phyloP scores from a whole-genome alignment of 2,888 invertebrate species.

The Himalopsyche japonica region DNA sequence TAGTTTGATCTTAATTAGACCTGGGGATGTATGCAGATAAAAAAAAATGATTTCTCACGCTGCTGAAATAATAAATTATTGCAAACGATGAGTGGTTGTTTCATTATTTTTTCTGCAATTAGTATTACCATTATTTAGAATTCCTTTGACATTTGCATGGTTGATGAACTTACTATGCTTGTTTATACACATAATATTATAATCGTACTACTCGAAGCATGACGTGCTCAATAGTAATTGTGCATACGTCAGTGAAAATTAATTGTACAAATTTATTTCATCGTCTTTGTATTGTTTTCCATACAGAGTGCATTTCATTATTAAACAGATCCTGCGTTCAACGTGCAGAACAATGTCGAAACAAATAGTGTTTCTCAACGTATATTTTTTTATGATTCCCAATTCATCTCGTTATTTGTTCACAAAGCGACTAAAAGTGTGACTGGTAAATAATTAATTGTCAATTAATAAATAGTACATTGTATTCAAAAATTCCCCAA shows the following conservation, averaged over 20 bases:
- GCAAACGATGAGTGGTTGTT: no score
- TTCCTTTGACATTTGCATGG: background rate
- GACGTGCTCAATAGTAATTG: background rate
- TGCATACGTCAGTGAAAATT: background rate
- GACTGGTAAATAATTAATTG: no score
- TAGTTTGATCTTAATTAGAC: no score
- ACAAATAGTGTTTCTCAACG: background rate
- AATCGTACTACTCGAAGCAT: background rate
- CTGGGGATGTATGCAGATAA: no score
- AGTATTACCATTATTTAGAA: background rate
- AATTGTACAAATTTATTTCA: background rate
- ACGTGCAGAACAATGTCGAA: background rate
- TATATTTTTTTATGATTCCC: background rate
- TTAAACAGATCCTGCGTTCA: background rate
- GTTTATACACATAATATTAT: background rate
- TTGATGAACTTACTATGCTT: background rate
- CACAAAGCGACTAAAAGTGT: no score
- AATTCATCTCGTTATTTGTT: no score
- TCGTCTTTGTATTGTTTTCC: background rate
- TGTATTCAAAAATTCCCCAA: no score
- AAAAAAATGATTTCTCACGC: no score
- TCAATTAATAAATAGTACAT: no score
- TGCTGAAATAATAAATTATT: no score
- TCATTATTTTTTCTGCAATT: background rate
- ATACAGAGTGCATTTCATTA: background rate